Evolutionary conservation across 2,113 vertebrate species (phyloP).

Genomic region (Syngnathoides biaculeatus): DNA sequence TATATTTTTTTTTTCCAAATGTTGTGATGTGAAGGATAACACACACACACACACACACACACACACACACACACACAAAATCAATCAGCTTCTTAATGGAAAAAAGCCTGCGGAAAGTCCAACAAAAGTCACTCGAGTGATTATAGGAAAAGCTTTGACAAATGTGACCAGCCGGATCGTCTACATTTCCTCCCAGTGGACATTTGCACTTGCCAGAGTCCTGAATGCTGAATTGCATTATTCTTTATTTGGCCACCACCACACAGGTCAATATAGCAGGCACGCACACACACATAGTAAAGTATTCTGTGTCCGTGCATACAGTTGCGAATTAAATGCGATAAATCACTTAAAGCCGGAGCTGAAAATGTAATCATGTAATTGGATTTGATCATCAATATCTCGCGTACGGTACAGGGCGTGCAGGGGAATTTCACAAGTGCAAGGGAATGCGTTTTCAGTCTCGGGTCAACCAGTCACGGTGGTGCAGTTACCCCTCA

Average conservation of each 20-base stretch:
- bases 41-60: conserved; percentile 15
- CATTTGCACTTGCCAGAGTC: conserved; percentile 61
- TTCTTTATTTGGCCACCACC: conserved; percentile 67
- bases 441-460: conserved; percentile 53
- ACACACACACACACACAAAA: conserved; percentile 31
- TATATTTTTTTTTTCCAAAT: conserved; percentile 52
- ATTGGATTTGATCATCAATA: conserved; percentile 76
- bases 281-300: conserved; percentile 16
- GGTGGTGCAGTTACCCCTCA: conserved; percentile 48
- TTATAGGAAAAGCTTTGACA: conserved; percentile 62
- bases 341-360: conserved; percentile 66
- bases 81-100: conserved; percentile 60
- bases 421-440: conserved; percentile 44
- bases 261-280: conserved; percentile 61
- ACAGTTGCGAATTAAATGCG: conserved; percentile 61
- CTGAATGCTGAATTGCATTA: conserved; percentile 63
- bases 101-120: conserved; percentile 55
- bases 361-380: conserved; percentile 73
- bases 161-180: conserved; percentile 51
- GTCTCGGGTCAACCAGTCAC: conserved; percentile 64
- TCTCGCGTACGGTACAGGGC: conserved; percentile 40
- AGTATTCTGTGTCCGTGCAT: conserved; percentile 48
- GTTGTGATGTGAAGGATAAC: conserved; percentile 35
- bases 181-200: conserved; percentile 57
- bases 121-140: conserved; percentile 63